Percentiles rank a stretch among this genome's conserved stretches.
These are phyloP conservation scores for Heliconius ismenius DNA, from an alignment of 2,888 invertebrate genomes.

Conservation along the genomic window DNA sequence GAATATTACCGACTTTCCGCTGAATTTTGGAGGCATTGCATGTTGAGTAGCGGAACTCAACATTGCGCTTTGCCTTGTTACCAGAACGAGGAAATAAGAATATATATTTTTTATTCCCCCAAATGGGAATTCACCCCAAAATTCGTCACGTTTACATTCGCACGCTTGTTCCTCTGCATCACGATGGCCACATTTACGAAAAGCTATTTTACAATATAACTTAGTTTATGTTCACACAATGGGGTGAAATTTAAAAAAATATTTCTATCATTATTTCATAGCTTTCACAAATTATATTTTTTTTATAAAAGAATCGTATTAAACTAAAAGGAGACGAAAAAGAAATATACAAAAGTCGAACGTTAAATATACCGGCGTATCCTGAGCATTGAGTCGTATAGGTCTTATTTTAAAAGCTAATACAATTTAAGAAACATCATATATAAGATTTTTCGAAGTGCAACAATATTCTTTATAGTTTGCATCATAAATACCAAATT, in stretches of 20 bases:
- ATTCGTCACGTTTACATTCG: no score
- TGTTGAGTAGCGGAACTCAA: background rate
- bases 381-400: slow-evolving; percentile 39
- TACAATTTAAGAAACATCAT: slow-evolving; percentile 20
- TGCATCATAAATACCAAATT: slow-evolving; percentile 13
- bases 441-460: background rate
- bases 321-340: background rate
- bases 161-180: no score
- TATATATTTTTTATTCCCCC: background rate
- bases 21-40: background rate
- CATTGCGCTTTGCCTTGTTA: no score
- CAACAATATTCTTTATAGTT: slow-evolving; percentile 10
- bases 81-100: background rate
- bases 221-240: no score
- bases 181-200: no score
- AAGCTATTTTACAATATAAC: no score
- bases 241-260: no score
- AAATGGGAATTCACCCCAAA: no score
- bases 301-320: background rate
- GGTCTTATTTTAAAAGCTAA: slow-evolving; percentile 34
- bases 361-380: slow-evolving; percentile 30
- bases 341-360: slow-evolving; percentile 15
- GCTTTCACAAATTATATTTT: background rate
- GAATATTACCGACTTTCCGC: no score
- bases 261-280: background rate